Evolutionary conservation across 2,888 invertebrate species (phyloP).

Genomic region (Rutpela maculata): DNA sequence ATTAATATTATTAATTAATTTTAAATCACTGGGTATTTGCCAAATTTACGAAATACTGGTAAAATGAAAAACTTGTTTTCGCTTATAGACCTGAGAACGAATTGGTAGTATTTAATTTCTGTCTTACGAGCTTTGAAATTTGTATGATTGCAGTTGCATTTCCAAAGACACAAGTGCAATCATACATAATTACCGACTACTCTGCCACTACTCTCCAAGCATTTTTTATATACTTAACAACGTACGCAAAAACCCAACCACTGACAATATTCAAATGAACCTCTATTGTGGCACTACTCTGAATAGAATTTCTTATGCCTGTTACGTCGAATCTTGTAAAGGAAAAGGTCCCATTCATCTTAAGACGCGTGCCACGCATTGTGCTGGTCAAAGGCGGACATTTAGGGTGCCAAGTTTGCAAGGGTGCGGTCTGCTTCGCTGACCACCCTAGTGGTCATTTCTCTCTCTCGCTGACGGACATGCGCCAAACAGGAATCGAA

Average conservation of each 20-base stretch:
- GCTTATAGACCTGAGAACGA: no score
- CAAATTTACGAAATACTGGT: no score
- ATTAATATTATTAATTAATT: no score
- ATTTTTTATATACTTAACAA: background rate
- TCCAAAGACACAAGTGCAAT: no score
- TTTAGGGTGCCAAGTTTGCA: slow-evolving; percentile 57
- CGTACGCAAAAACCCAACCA: slow-evolving; percentile 17
- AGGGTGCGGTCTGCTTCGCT: slow-evolving; percentile 69
- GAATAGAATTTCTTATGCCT: slow-evolving; percentile 59
- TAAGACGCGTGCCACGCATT: slow-evolving; percentile 63
- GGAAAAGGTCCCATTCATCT: slow-evolving; percentile 53
- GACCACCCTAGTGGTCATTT: slow-evolving; percentile 70
- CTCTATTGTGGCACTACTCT: slow-evolving; percentile 46
- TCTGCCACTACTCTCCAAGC: no score
- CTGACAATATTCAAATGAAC: slow-evolving; percentile 54
- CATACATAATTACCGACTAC: no score
- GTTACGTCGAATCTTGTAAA: slow-evolving; percentile 53
- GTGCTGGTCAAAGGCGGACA: slow-evolving; percentile 53
- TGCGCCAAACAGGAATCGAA: slow-evolving; percentile 28
- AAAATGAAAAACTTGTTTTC: no score
- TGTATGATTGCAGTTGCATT: no score
- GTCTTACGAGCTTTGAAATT: no score
- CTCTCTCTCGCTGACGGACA: slow-evolving; percentile 51
- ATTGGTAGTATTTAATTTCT: no score
- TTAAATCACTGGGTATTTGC: no score